Evolutionary conservation across 2,113 vertebrate genomes (phyloP).

Genomic region (Ginglymostoma cirratum): DNA sequence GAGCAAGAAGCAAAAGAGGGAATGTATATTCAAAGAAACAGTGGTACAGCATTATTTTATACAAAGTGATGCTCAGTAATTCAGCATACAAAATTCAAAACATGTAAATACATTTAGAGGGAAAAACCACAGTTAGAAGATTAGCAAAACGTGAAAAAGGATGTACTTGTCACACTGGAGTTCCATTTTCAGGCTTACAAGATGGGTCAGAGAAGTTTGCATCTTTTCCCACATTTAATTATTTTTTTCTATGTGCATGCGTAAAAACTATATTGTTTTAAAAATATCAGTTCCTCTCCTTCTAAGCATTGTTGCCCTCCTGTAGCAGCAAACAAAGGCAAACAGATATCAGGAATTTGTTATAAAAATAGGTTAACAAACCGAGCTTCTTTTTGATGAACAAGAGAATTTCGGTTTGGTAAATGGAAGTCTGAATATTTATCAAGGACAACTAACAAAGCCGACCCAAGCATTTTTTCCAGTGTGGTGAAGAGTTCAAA

Average conservation of each 20-base stretch:
- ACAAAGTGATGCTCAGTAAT: background rate
- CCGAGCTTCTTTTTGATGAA: background rate
- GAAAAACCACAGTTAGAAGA: background rate
- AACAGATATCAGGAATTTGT: background rate
- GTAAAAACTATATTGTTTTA: background rate
- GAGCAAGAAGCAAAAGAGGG: background rate
- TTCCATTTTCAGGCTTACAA: no score
- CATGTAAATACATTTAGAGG: background rate
- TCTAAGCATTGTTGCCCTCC: background rate
- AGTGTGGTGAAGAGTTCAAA: background rate
- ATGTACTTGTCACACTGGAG: no score
- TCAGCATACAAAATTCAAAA: background rate
- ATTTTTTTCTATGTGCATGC: no score
- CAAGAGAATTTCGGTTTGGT: background rate
- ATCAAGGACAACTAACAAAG: background rate
- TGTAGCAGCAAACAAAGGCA: background rate
- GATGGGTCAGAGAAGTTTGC: no score
- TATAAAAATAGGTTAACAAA: background rate
- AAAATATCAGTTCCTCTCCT: background rate
- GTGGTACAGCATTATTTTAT: background rate
- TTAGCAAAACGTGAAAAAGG: no score
- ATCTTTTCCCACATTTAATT: no score
- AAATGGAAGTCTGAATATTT: slow-evolving; percentile 9
- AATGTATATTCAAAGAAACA: background rate
- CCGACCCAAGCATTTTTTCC: background rate